These are phyloP conservation scores for Falco punctatus DNA, from an alignment of 2,113 vertebrate species.

Conservation along the genomic window DNA sequence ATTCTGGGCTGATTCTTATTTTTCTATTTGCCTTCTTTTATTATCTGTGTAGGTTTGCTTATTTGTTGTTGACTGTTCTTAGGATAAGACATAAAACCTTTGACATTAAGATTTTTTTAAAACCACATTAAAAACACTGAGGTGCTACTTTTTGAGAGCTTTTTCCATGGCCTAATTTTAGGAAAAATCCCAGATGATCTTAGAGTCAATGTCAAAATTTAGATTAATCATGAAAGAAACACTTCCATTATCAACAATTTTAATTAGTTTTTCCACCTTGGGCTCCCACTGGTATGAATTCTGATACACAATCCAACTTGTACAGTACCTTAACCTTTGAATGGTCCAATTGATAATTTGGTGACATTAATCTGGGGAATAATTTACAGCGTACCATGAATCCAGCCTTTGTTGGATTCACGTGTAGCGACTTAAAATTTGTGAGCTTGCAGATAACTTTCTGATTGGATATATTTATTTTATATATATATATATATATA, in stretches of 20 bases:
- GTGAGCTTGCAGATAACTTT: neutral
- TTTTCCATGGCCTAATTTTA: slow-evolving; percentile 27
- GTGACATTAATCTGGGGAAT: neutral
- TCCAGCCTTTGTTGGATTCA: neutral
- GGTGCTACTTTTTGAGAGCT: neutral
- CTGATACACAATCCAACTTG: accelerated
- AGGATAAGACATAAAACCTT: neutral
- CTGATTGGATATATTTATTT: neutral
- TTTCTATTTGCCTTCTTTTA: neutral
- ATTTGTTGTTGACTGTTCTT: neutral
- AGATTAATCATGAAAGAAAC: neutral
- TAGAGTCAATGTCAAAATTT: slow-evolving; percentile 47
- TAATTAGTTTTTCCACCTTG: slow-evolving; percentile 5
- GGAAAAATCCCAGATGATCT: slow-evolving; percentile 27
- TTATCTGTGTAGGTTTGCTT: neutral
- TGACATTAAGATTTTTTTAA: neutral
- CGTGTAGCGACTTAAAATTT: neutral
- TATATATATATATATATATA: no score
- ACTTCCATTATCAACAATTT: neutral
- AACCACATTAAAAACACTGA: neutral
- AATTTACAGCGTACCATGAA: neutral
- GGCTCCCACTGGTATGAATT: neutral
- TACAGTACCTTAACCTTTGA: neutral
- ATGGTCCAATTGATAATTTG: neutral
- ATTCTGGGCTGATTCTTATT: neutral